Conservation (phyloP, 2,113 vertebrate genomes). For the Charadrius vociferus region DNA sequence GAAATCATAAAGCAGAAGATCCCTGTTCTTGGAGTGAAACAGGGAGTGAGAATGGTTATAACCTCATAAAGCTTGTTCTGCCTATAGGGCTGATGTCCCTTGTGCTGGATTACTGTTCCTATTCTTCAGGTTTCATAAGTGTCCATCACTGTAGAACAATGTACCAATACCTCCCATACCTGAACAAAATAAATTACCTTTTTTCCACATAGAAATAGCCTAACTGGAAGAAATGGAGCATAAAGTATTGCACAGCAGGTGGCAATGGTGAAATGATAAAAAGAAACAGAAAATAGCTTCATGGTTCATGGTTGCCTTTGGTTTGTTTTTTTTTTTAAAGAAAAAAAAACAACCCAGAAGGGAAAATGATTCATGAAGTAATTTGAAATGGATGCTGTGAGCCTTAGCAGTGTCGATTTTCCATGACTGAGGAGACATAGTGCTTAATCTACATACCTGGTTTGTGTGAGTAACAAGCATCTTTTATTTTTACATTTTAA, state of each 20-base stretch:
- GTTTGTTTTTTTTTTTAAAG: not conserved
- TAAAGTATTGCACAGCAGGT: not conserved
- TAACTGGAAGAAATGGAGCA: not conserved
- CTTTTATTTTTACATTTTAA: not conserved
- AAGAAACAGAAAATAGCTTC: not conserved
- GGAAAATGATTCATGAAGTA: not conserved
- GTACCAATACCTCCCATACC: accelerated
- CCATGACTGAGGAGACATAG: not conserved
- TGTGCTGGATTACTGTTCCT: not conserved
- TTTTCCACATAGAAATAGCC: not conserved
- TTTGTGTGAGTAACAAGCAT: not conserved
- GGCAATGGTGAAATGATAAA: not conserved
- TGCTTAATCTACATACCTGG: not conserved
- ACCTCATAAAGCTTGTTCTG: not conserved
- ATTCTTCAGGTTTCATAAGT: accelerated
- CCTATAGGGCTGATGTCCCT: not conserved
- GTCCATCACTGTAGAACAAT: not conserved
- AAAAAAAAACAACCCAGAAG: not conserved
- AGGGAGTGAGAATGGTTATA: accelerated
- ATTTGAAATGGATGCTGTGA: not conserved
- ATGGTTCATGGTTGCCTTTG: accelerated
- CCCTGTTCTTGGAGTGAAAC: accelerated
- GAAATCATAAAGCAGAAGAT: too few species aligned
- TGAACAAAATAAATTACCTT: not conserved
- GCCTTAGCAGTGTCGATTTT: not conserved